Evolutionary conservation across 1,140 invertebrate species (phyloP).

Genomic region (Drosophila orosa): DNA sequence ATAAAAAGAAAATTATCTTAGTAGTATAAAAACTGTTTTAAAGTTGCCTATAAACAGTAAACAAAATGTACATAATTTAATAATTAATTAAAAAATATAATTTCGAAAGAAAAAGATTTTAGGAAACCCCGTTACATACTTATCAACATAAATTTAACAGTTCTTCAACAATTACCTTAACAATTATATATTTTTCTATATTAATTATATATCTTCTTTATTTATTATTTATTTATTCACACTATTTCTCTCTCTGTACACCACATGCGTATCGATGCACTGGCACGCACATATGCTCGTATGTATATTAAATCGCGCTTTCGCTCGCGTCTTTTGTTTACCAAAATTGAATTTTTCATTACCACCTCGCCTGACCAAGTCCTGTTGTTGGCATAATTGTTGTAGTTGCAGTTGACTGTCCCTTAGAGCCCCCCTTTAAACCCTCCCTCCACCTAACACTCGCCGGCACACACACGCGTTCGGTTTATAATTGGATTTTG

Average conservation of each 20-base stretch:
- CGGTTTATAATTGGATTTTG: conserved; percentile 62
- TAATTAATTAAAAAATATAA: too few relatives aligned
- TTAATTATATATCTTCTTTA: not conserved
- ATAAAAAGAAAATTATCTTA: too few relatives aligned
- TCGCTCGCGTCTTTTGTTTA: conserved; percentile 53
- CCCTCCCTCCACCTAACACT: conserved; percentile 2
- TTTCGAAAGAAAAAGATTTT: too few relatives aligned
- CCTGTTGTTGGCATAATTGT: conserved; percentile 15
- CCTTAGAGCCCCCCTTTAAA: not conserved
- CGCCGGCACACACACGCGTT: conserved; percentile 26
- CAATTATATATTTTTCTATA: not conserved
- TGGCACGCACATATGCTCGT: conserved; percentile 24
- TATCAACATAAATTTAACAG: not conserved
- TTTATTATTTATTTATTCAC: not conserved
- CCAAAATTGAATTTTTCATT: conserved; percentile 64
- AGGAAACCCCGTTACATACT: too few relatives aligned
- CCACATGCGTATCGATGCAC: conserved; percentile 12
- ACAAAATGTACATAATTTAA: too few relatives aligned
- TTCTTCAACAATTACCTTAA: not conserved
- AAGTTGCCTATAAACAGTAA: too few relatives aligned
- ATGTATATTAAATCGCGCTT: conserved; percentile 44
- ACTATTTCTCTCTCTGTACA: not conserved
- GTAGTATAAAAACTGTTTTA: too few relatives aligned
- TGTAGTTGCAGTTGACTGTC: conserved; percentile 16
- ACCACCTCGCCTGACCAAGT: conserved; percentile 32